phyloP scores from a whole-genome alignment of 2,113 vertebrate genomes.

The Stegostoma tigrinum region DNA sequence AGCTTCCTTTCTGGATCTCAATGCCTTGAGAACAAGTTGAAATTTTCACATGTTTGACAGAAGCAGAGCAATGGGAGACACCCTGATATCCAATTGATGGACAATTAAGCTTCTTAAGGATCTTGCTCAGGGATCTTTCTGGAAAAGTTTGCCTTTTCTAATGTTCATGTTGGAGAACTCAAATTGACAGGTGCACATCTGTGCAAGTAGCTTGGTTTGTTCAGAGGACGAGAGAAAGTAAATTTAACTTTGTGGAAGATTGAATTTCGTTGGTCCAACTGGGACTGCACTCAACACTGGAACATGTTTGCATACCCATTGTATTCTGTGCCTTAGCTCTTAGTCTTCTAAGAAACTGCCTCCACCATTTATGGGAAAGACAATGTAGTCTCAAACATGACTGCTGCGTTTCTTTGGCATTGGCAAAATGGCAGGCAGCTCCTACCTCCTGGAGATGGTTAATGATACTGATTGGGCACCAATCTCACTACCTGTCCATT shows the following conservation, averaged over 20 bases:
- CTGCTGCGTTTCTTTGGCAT: too few relatives aligned
- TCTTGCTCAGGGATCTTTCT: background rate
- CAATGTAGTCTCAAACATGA: too few relatives aligned
- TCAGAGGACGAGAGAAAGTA: background rate
- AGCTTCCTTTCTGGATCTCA: background rate
- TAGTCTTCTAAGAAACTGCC: too few relatives aligned
- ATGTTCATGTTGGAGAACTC: background rate
- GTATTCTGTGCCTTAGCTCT: too few relatives aligned
- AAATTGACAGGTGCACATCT: background rate
- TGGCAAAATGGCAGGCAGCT: too few relatives aligned
- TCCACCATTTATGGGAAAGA: too few relatives aligned
- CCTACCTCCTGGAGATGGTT: too few relatives aligned
- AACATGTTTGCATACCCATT: too few relatives aligned
- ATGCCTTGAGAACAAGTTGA: background rate
- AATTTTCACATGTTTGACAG: background rate
- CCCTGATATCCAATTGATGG: background rate
- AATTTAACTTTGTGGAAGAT: background rate
- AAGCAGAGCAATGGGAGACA: background rate
- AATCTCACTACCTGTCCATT: too few relatives aligned
- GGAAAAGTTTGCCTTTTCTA: background rate
- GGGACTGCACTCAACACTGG: too few relatives aligned
- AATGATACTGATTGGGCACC: too few relatives aligned
- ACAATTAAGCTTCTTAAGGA: background rate
- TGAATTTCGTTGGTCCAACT: background rate
- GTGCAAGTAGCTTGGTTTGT: background rate